Base-by-base conservation (phyloP, 2,888 invertebrate species). In the Amblyjoppa proteus region DNA sequence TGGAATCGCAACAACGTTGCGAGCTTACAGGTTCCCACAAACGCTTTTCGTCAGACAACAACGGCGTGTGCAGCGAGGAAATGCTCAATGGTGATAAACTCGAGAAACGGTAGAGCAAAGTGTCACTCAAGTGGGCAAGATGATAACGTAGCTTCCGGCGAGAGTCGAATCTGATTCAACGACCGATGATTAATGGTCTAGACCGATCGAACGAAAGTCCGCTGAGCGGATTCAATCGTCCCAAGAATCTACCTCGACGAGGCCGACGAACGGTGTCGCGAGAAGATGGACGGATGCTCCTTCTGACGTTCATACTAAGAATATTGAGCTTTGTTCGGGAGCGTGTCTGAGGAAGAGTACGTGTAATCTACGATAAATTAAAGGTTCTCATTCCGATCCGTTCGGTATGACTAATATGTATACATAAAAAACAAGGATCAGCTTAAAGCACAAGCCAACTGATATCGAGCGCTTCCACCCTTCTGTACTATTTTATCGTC, bases 101-200 rank as follows among this genome's bases (percentile, higher is more conserved):
- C 88, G 64, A 85, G 76, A 53, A 91, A 91, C 45, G 89, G 90
- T 41, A 84, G 86, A 4, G 71, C 87, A 0, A 88, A 74, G n/a
- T 90, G 88, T 64, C 85, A 76, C 6, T 79, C 87, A 6, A 77
- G 73, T 5, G 86, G 85, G 6, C 81, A 85, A 38, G 51, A 64
- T 11, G 81, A 74, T 2, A 80, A 82, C 31, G 71, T 6, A 16
- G 34, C 71, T 13, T 87, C 84, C 20, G 88, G 85, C 16, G 91
- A 92, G 71, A 90, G 91, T 13, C 87, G 88, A 34, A 91, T 92
- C 81, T 91, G 88, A 91, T 87, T 56, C 25, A 71, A 41, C 16
- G 53, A 4, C 34, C 66, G 38, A 25, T 9, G 51, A 53, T 31
- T 3, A 68, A 31, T 45, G 45, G n/a, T 28, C 20, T 6, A 11